Base-by-base conservation (phyloP, 2,797 vertebrate species). In the Dallia pectoralis region DNA sequence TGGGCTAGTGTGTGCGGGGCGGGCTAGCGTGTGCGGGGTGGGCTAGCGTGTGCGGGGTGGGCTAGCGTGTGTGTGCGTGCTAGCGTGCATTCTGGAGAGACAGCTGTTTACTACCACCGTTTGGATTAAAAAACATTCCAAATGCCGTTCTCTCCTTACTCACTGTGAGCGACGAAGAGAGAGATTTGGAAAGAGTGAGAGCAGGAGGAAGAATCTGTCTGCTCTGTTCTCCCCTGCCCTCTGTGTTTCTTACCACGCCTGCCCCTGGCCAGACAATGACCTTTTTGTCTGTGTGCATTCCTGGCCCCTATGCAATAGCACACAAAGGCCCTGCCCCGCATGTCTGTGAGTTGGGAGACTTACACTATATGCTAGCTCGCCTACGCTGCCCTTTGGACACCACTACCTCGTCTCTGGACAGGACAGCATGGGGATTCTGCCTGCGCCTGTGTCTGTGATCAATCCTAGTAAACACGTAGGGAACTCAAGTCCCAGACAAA, bases 231-330 rank as follows among this genome's bases (percentile, higher is more conserved):
- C 11, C 1, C n/a, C 14, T 70, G 78, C 16, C 12, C 30, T 30
- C 40, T 75, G 62, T 74, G 70, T 71, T 88, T 91, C 90, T 88
- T 89, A 88, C 91, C 91, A 92, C 85, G 89, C 90, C 91, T 88
- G 88, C 88, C 82, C 87, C 87, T 89, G 84, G 85, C 82, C 85
- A 87, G 87, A 93, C 93, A 93, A 93, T 93, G 91, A 91, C 84
- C 91, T 93, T 93, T 92, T 92, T 92, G 91, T 92, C 88, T 88
- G 85, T 89, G 87, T 87, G 88, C 90, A 93, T 93, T 91, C 90
- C 88, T 92, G 88, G 79, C 85, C 86, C 88, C 89, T 86, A 78
- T 91, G 86, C 88, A 88, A 85, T 81, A 84, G 87, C 89, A 91
- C 89, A 90, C 90, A 90, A 91, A 92, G 84, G 81, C 82, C 88